Evolutionary conservation across 2,888 invertebrate genomes (phyloP).

Genomic region (Onthophagus sagittarius): DNA sequence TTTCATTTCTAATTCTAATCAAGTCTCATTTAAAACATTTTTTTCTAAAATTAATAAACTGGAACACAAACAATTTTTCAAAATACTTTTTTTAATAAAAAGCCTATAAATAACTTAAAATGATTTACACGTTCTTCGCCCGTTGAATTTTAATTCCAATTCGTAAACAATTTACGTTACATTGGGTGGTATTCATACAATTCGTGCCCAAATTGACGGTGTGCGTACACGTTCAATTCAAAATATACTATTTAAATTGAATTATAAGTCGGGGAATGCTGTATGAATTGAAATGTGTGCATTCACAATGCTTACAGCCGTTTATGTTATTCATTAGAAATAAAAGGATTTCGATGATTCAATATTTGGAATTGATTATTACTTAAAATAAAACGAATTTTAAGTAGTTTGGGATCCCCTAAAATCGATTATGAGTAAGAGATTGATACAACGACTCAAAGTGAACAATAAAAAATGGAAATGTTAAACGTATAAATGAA

Average conservation of each 20-base stretch:
- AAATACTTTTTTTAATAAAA: no score
- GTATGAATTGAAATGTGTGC: background rate
- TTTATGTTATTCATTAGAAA: background rate
- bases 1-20: no score
- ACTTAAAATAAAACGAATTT: no score
- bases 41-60: no score
- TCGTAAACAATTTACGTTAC: background rate
- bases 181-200: background rate
- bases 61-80: no score
- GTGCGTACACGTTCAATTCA: background rate
- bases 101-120: background rate
- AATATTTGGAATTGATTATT: no score
- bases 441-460: no score
- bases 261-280: background rate
- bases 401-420: background rate
- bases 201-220: background rate
- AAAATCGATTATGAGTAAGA: background rate
- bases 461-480: background rate
- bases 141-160: background rate
- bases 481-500: background rate
- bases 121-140: background rate
- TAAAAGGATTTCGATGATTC: no score
- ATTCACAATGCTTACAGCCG: background rate
- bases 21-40: no score
- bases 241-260: background rate